Evolutionary conservation across 2,797 vertebrate genomes (phyloP).

Genomic region (Cephalopachus bancanus): DNA sequence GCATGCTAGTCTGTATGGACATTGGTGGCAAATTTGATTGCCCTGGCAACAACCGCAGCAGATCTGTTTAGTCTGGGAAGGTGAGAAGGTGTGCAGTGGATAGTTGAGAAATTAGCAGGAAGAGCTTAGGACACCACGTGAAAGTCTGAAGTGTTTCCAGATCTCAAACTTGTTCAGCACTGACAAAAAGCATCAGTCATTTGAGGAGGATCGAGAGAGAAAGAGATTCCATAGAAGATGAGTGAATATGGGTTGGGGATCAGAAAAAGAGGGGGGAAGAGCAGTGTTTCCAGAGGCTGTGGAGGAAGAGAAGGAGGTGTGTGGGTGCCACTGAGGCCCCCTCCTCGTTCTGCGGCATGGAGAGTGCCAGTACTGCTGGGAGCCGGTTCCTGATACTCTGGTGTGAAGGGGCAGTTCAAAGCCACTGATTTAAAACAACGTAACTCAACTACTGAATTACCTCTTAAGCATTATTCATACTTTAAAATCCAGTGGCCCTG

Average conservation of each 20-base stretch:
- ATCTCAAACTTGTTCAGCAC: not conserved
- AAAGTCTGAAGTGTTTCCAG: conserved; percentile 7
- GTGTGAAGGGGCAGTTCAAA: not conserved
- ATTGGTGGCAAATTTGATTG: not conserved
- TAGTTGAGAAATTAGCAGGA: conserved; percentile 53
- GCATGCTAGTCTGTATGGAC: not conserved
- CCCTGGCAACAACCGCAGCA: not conserved
- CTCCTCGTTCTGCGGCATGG: fast-evolving
- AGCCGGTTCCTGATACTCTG: fast-evolving
- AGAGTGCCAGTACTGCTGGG: not conserved
- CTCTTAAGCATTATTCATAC: not conserved
- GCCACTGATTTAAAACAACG: not conserved
- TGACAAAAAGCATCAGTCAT: not conserved
- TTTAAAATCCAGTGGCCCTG: conserved; percentile 45
- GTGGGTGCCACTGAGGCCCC: not conserved
- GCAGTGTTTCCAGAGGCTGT: not conserved
- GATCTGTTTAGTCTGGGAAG: conserved; percentile 3
- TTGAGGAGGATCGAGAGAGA: not conserved
- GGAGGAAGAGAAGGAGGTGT: not conserved
- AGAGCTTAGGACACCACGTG: not conserved
- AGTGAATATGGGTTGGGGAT: not conserved
- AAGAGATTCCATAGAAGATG: conserved; percentile 24
- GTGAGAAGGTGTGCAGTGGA: not conserved
- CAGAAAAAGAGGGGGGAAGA: not conserved
- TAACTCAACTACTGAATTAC: conserved; percentile 43